phyloP scores from a whole-genome alignment of 2,888 invertebrate species.

The Cloeon dipterum region DNA sequence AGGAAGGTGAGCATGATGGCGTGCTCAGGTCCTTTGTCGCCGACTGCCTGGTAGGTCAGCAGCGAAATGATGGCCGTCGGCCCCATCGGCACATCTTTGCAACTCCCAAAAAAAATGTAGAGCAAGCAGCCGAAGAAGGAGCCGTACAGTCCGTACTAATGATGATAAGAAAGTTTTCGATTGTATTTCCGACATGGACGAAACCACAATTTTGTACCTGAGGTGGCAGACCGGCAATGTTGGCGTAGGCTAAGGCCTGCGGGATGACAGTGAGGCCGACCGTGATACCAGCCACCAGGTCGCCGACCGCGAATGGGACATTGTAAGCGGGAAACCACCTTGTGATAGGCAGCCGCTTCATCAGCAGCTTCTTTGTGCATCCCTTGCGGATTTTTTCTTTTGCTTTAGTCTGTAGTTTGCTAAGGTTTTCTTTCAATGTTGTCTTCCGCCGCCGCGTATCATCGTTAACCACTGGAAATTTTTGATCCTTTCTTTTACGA shows the following conservation, averaged over 20 bases:
- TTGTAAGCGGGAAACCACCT: slow-evolving; percentile 60
- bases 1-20: slow-evolving; percentile 55
- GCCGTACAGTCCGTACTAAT: slow-evolving; percentile 81
- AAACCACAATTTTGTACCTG: slow-evolving; percentile 25
- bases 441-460: slow-evolving; percentile 5
- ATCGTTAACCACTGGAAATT: slow-evolving; percentile 12
- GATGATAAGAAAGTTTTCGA: no score
- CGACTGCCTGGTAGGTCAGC: slow-evolving; percentile 55
- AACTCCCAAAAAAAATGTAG: slow-evolving; percentile 75
- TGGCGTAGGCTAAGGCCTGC: slow-evolving; percentile 63
- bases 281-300: slow-evolving; percentile 75
- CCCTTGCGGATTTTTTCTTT: slow-evolving; percentile 16
- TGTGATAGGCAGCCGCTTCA: slow-evolving; percentile 48
- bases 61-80: slow-evolving; percentile 82
- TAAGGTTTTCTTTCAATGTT: slow-evolving; percentile 16
- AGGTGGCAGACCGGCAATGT: slow-evolving; percentile 53
- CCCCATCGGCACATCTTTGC: slow-evolving; percentile 79
- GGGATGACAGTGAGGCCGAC: slow-evolving; percentile 87
- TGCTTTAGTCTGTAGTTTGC: slow-evolving; percentile 13
- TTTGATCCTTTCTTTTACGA: no score
- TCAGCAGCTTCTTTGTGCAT: slow-evolving; percentile 43
- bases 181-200: no score
- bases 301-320: slow-evolving; percentile 48
- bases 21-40: slow-evolving; percentile 36
- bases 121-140: slow-evolving; percentile 83